phyloP scores from a whole-genome alignment of 2,797 vertebrate genomes.

The Muscicapa striata region DNA sequence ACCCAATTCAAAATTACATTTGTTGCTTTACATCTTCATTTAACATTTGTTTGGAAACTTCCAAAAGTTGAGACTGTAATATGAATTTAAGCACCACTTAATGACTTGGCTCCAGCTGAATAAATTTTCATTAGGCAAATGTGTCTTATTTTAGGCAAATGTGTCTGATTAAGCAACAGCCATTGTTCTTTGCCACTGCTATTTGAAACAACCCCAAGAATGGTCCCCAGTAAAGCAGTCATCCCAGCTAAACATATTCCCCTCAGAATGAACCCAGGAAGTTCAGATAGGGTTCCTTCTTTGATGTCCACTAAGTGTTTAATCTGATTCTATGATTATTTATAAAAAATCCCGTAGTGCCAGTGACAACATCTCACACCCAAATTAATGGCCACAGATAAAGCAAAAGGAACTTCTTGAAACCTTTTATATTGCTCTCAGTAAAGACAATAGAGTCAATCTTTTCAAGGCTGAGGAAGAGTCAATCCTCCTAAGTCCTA shows the following conservation, averaged over 20 bases:
- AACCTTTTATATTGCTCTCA: background rate
- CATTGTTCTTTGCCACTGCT: background rate
- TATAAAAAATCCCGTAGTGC: background rate
- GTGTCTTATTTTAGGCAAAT: conserved; percentile 18
- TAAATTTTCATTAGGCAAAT: conserved; percentile 18
- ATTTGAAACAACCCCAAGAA: background rate
- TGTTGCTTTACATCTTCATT: background rate
- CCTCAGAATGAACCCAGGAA: background rate
- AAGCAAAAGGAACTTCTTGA: background rate
- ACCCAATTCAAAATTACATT: background rate
- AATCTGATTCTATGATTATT: background rate
- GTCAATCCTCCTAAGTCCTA: background rate
- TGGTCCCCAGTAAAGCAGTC: background rate
- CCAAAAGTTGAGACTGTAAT: background rate
- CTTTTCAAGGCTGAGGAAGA: background rate
- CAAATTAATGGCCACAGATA: background rate
- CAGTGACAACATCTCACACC: background rate
- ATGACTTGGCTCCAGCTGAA: background rate
- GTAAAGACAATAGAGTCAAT: background rate
- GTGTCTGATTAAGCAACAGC: background rate
- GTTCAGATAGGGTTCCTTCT: background rate
- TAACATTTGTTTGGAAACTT: background rate
- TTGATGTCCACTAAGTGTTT: background rate
- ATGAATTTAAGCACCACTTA: conserved; percentile 28
- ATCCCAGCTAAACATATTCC: background rate